A percentile compares a stretch with the other conserved stretches of the same genome.
These are phyloP conservation scores for Hyposoter dolosus DNA, from an alignment of 2,888 invertebrate species.

Conservation along the genomic window DNA sequence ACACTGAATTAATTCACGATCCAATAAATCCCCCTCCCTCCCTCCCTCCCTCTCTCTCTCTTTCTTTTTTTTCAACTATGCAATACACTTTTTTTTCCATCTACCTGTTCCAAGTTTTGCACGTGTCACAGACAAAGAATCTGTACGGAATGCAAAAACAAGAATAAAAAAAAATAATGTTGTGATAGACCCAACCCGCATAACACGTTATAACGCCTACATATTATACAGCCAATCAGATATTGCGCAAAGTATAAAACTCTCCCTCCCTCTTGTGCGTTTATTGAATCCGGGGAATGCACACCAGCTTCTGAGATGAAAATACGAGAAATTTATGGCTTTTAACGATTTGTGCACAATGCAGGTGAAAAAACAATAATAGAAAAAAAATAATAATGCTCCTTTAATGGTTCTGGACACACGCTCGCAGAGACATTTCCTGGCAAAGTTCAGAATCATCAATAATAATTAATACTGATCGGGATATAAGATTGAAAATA, in stretches of 20 bases:
- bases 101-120: background rate
- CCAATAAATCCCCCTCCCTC: conserved; percentile 1
- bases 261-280: background rate
- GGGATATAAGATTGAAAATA: conserved; percentile 63
- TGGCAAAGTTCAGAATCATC: conserved; percentile 56
- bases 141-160: conserved; percentile 30
- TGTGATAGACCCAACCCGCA: conserved; percentile 31
- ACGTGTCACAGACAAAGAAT: conserved; percentile 46
- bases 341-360: background rate
- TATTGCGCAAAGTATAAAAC: conserved; percentile 53
- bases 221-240: conserved; percentile 25
- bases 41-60: conserved; percentile 2
- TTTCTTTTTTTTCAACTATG: conserved; percentile 1
- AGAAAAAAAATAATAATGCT: background rate
- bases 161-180: background rate
- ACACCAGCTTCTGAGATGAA: background rate
- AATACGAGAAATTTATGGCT: conserved; percentile 9
- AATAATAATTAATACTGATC: conserved; percentile 66
- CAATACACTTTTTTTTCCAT: background rate
- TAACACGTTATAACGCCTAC: conserved; percentile 51
- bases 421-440: conserved; percentile 37
- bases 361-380: background rate
- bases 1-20: conserved; percentile 37
- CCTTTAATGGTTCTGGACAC: conserved; percentile 28
- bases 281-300: conserved; percentile 5